Conservation (phyloP, 2,113 vertebrate genomes). For the Manacus vitellinus region DNA sequence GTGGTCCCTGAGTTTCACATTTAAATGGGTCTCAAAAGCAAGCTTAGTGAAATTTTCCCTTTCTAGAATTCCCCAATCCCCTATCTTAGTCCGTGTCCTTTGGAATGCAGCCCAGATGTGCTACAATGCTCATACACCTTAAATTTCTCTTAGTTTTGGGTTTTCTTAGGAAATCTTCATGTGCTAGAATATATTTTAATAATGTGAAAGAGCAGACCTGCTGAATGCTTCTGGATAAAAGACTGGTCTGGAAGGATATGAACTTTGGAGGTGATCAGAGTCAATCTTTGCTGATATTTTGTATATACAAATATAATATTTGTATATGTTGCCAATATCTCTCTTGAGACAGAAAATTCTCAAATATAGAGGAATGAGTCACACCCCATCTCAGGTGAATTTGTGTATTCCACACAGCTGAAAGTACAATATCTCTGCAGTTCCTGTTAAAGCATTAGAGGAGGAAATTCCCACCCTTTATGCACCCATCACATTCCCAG, state of each 20-base stretch:
- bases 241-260: not conserved
- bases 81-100: not conserved
- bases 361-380: not conserved
- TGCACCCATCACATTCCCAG: accelerated
- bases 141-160: not conserved
- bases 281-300: not conserved
- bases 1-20: not conserved
- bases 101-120: not conserved
- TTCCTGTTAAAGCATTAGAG: not conserved
- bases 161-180: not conserved
- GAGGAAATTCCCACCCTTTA: not conserved
- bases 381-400: not conserved
- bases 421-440: not conserved
- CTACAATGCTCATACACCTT: not conserved
- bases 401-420: not conserved
- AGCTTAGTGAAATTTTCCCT: not conserved
- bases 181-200: not conserved
- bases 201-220: not conserved
- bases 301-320: not conserved
- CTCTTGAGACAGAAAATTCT: not conserved
- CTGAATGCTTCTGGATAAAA: not conserved
- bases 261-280: not conserved
- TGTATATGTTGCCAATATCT: not conserved
- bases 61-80: not conserved
- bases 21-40: not conserved